Conservation (phyloP, 1,140 invertebrate genomes). For the Drosophila nigrodunni region DNA sequence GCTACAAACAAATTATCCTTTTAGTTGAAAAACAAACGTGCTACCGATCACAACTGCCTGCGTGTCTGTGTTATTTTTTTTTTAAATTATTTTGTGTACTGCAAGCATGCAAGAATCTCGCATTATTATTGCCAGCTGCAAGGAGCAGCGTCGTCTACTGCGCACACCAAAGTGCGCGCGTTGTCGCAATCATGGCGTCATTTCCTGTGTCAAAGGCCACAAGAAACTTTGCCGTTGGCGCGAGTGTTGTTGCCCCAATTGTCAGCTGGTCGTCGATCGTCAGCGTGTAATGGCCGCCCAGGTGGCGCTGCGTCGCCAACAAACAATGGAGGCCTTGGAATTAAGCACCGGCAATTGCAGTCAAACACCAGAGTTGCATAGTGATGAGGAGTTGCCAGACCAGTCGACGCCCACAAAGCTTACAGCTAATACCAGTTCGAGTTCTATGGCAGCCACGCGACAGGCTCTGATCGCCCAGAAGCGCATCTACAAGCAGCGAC, state of each 20-base stretch:
- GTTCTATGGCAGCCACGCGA: conserved; percentile 66
- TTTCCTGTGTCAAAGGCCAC: conserved; percentile 94
- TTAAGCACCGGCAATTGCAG: conserved; percentile 3
- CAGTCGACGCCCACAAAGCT: not conserved
- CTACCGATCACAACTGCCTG: conserved; percentile 15
- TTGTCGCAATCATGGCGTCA: conserved; percentile 95
- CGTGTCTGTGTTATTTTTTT: not conserved
- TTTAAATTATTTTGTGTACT: not conserved
- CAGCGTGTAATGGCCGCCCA: conserved; percentile 96
- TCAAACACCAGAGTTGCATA: conserved; percentile 7
- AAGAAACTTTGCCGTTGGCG: conserved; percentile 92
- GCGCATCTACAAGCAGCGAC: conserved; percentile 87
- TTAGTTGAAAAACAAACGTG: conserved; percentile 52
- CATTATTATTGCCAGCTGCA: conserved; percentile 11
- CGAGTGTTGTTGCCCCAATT: conserved; percentile 93
- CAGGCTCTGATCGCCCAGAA: conserved; percentile 86
- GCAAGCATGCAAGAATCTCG: conserved; percentile 11
- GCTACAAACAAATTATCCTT: conserved; percentile 51
- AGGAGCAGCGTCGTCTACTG: conserved; percentile 81
- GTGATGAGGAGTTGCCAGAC: conserved; percentile 54
- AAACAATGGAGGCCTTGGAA: conserved; percentile 86
- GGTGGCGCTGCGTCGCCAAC: conserved; percentile 89
- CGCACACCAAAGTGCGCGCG: conserved; percentile 94
- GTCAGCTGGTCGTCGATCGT: conserved; percentile 93
- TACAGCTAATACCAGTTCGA: not conserved